Conservation (phyloP, 2,888 invertebrate genomes). For the Amblyteles armatorius region DNA sequence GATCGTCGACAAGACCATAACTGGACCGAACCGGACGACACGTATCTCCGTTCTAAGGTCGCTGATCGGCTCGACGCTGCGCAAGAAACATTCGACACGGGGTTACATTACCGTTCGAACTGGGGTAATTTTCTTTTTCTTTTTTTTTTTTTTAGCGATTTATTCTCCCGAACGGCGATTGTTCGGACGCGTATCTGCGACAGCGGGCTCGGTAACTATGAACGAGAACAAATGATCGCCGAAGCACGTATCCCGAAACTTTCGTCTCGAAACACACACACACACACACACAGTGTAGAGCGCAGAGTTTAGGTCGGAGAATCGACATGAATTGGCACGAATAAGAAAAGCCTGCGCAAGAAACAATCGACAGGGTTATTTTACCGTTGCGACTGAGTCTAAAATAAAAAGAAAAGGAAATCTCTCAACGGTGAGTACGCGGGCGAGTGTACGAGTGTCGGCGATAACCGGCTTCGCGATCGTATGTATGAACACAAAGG, state of each 20-base stretch:
- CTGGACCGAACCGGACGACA: not conserved
- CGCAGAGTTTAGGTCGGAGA: too few relatives aligned
- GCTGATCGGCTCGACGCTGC: not conserved
- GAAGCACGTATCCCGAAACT: not conserved
- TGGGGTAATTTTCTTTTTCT: not conserved
- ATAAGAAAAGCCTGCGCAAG: too few relatives aligned
- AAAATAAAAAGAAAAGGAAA: too few relatives aligned
- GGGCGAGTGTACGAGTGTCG: too few relatives aligned
- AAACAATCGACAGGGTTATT: too few relatives aligned
- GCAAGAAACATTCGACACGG: not conserved
- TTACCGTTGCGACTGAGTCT: too few relatives aligned
- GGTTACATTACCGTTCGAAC: not conserved
- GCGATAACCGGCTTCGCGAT: too few relatives aligned
- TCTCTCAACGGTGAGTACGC: too few relatives aligned
- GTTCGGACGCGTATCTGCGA: not conserved
- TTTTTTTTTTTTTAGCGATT: not conserved
- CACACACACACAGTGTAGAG: too few relatives aligned
- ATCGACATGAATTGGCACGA: too few relatives aligned
- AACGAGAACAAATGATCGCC: not conserved
- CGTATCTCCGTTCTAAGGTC: not conserved
- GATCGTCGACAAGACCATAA: slow-evolving; percentile 22
- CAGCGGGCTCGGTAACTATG: not conserved
- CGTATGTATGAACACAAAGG: too few relatives aligned
- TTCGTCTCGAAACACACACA: too few relatives aligned
- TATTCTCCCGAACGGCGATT: not conserved